phyloP scores from a whole-genome alignment of 2,888 invertebrate species.

The Automeris io region DNA sequence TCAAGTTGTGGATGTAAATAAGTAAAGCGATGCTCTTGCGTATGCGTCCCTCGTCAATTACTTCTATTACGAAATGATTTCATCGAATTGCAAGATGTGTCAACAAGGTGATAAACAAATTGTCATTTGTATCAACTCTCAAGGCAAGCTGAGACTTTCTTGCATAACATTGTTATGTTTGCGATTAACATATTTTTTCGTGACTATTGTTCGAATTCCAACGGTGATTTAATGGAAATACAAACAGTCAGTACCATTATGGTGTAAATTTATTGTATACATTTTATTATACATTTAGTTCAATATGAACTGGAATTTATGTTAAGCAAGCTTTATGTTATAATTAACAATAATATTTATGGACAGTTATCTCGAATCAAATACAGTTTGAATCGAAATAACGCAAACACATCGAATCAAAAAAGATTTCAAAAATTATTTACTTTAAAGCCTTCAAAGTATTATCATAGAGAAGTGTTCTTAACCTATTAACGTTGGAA shows the following conservation, averaged over 20 bases:
- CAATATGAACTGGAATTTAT: no score
- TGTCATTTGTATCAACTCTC: constrained; percentile 1
- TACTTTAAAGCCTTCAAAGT: no score
- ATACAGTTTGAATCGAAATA: no score
- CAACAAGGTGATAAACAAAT: constrained; percentile 4
- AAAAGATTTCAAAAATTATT: no score
- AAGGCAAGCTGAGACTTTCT: not conserved
- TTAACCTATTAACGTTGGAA: no score
- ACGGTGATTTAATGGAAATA: not conserved
- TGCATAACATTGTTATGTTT: constrained; percentile 1
- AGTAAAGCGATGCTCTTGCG: not conserved
- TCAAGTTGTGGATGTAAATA: not conserved
- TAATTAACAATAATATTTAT: no score
- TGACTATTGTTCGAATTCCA: constrained; percentile 1
- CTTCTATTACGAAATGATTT: not conserved
- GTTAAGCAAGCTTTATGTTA: no score
- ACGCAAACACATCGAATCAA: no score
- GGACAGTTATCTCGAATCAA: no score
- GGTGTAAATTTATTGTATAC: not conserved
- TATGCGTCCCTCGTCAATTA: not conserved
- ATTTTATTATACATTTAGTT: no score
- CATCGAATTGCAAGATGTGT: not conserved
- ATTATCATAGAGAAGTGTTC: no score
- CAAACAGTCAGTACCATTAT: no score
- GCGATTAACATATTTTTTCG: constrained; percentile 1